These are phyloP conservation scores for Drosophila sproati DNA, from an alignment of 1,140 invertebrate genomes.

Conservation along the genomic window DNA sequence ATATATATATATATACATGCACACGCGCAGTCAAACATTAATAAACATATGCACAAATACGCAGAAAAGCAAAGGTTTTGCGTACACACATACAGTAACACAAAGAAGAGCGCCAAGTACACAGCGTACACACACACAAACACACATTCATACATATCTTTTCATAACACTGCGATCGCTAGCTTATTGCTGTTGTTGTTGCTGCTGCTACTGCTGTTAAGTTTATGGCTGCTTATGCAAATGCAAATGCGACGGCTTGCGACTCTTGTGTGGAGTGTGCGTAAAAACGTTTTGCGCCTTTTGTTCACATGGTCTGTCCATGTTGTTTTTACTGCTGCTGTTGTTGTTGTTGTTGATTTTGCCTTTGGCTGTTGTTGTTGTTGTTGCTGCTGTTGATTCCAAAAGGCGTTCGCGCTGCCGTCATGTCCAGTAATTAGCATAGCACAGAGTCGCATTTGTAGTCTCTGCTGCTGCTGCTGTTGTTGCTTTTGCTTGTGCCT, in stretches of 20 bases:
- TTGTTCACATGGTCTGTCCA: conserved; percentile 53
- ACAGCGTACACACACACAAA: background rate
- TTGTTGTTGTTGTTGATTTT: conserved; percentile 19
- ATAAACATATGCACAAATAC: conserved; percentile 14
- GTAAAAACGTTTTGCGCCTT: conserved; percentile 71
- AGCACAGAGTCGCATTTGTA: conserved; percentile 63
- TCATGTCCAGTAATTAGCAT: conserved; percentile 81
- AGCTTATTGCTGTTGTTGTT: conserved; percentile 17
- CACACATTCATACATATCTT: conserved; percentile 9
- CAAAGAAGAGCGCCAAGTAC: conserved; percentile 23
- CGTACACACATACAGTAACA: conserved; percentile 11
- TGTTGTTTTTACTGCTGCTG: conserved; percentile 19
- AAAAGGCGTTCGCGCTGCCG: conserved; percentile 60
- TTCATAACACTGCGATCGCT: conserved; percentile 25
- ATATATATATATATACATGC: background rate
- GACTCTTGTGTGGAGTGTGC: conserved; percentile 64
- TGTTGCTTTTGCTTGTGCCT: conserved; percentile 11
- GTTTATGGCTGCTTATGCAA: conserved; percentile 78
- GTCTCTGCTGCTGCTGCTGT: conserved; percentile 28
- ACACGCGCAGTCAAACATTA: background rate
- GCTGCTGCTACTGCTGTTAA: conserved; percentile 22
- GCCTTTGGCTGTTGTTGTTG: conserved; percentile 39
- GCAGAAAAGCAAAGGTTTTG: conserved; percentile 31
- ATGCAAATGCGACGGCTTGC: conserved; percentile 67
- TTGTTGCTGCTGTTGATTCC: conserved; percentile 40